Evolutionary conservation across 2,113 vertebrate species (phyloP).

Genomic region (Oreochromis aureus): DNA sequence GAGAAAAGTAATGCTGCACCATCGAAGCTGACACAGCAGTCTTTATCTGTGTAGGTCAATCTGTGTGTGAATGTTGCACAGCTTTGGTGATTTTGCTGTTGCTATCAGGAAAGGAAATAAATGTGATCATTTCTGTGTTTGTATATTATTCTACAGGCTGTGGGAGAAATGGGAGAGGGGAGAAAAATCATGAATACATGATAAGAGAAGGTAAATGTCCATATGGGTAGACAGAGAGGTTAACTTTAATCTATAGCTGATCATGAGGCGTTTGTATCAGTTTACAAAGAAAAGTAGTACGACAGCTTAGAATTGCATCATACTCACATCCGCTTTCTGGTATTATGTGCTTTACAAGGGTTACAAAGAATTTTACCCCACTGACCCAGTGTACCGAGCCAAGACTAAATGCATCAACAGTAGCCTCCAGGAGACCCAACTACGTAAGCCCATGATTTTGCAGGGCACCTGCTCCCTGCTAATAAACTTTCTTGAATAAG

Average conservation of each 20-base stretch:
- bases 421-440: neutral
- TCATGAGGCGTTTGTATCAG: neutral
- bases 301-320: neutral
- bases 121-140: neutral
- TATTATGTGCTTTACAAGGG: neutral
- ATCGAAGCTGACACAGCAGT: neutral
- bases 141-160: neutral
- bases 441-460: neutral
- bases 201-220: neutral
- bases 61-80: neutral
- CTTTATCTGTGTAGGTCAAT: neutral
- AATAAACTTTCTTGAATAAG: slow-evolving; percentile 5
- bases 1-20: neutral
- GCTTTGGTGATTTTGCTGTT: neutral
- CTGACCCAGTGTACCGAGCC: neutral
- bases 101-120: neutral
- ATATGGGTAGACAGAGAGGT: neutral
- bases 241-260: neutral
- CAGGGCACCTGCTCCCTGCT: neutral
- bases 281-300: neutral
- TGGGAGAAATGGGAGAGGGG: neutral
- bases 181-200: neutral
- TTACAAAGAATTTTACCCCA: neutral
- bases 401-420: neutral
- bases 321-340: neutral